These are phyloP conservation scores for Sitophilus oryzae DNA, from an alignment of 1,140 invertebrate species.

Conservation along the genomic window DNA sequence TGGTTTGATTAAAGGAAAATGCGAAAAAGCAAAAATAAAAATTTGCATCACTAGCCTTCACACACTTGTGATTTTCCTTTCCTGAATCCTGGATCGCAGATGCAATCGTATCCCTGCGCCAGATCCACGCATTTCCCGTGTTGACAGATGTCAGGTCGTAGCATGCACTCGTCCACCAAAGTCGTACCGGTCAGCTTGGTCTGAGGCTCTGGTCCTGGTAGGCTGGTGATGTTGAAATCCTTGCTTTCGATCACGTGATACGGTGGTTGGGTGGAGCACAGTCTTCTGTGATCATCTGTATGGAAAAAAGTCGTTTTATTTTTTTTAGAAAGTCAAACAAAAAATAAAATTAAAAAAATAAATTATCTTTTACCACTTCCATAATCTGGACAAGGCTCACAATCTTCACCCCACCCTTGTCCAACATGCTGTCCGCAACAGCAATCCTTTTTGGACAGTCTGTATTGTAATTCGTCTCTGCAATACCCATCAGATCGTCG, in stretches of 20 bases:
- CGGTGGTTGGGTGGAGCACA: slow-evolving; percentile 27
- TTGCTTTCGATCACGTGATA: slow-evolving; percentile 7
- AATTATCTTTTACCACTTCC: slow-evolving; percentile 68
- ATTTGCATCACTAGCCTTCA: slow-evolving; percentile 39
- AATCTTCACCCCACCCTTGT: slow-evolving; percentile 76
- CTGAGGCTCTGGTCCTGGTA: slow-evolving; percentile 27
- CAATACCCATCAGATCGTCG: slow-evolving; percentile 62
- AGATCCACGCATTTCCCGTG: slow-evolving; percentile 73
- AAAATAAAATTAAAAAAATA: no score
- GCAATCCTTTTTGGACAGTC: slow-evolving; percentile 76
- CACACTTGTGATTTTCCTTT: slow-evolving; percentile 36
- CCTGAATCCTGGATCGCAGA: slow-evolving; percentile 38
- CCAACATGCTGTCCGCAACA: slow-evolving; percentile 88
- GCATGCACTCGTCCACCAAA: slow-evolving; percentile 64
- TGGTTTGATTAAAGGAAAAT: not conserved
- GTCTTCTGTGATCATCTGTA: slow-evolving; percentile 39
- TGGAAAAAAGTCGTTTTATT: no score
- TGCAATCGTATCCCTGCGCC: slow-evolving; percentile 61
- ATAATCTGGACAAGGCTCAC: slow-evolving; percentile 66
- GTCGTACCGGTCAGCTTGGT: slow-evolving; percentile 22
- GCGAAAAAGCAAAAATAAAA: slow-evolving; percentile 8
- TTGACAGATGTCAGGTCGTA: slow-evolving; percentile 69
- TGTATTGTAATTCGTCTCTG: slow-evolving; percentile 58
- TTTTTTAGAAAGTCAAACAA: no score
- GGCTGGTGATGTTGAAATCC: slow-evolving; percentile 13